Conservation (phyloP, 2,113 vertebrate genomes). For the Eclectus roratus region DNA sequence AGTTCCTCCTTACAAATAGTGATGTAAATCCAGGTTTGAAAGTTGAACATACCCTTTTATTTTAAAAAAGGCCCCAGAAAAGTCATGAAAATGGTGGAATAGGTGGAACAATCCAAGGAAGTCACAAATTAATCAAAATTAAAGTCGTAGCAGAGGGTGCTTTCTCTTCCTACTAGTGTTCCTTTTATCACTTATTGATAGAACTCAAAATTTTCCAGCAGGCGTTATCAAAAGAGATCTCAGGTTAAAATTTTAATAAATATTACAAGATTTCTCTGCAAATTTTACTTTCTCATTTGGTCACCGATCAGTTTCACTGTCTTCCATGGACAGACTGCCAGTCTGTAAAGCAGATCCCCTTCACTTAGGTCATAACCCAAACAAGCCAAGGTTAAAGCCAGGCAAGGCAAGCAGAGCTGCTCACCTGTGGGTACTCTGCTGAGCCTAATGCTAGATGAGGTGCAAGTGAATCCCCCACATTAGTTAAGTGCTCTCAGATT, state of each 20-base stretch:
- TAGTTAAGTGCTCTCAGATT: neutral
- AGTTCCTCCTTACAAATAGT: neutral
- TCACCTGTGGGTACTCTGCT: neutral
- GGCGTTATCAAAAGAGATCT: neutral
- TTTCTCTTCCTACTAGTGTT: neutral
- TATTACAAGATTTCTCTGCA: neutral
- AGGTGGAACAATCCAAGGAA: neutral
- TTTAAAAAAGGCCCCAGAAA: neutral
- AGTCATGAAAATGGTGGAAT: neutral
- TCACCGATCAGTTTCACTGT: accelerated
- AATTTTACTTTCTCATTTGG: neutral
- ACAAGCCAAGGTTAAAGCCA: neutral
- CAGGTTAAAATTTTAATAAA: neutral
- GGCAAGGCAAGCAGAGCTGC: neutral
- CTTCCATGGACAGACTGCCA: neutral
- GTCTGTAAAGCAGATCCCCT: neutral
- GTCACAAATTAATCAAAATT: neutral
- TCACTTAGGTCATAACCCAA: neutral
- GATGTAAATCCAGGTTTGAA: neutral
- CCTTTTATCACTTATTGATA: neutral
- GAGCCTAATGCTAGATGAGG: neutral
- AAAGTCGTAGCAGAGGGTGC: neutral
- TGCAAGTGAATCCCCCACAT: neutral
- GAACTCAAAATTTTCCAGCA: neutral
- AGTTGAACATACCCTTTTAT: neutral